Evolutionary conservation across 2,888 invertebrate species (phyloP).

Genomic region (Caenorhabditis sp.): DNA sequence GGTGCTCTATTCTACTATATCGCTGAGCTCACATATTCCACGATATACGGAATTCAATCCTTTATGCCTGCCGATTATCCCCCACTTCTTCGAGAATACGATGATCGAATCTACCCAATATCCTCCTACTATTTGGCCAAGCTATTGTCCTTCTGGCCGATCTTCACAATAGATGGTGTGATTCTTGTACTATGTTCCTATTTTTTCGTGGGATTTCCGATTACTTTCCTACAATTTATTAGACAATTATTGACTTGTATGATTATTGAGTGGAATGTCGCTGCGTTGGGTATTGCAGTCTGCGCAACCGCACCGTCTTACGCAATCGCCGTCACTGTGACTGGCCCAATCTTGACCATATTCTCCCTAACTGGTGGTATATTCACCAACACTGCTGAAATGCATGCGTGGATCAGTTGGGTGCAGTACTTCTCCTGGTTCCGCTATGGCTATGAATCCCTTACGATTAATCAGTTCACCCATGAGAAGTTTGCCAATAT

Average conservation of each 20-base stretch:
- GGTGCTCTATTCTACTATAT: slow-evolving; percentile 88
- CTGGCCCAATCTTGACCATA: slow-evolving; percentile 64
- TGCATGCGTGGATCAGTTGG: slow-evolving; percentile 64
- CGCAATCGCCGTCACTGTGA: slow-evolving; percentile 63
- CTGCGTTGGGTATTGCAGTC: slow-evolving; percentile 53
- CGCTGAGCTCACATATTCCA: slow-evolving; percentile 89
- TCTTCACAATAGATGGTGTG: slow-evolving; percentile 84
- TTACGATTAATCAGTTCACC: slow-evolving; percentile 58
- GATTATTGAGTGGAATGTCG: slow-evolving; percentile 61
- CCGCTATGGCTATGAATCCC: slow-evolving; percentile 74
- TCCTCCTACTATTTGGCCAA: slow-evolving; percentile 60
- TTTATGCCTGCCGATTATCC: slow-evolving; percentile 89
- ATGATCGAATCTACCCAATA: slow-evolving; percentile 88
- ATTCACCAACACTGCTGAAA: slow-evolving; percentile 58
- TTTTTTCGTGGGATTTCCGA: slow-evolving; percentile 79
- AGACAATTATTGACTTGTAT: slow-evolving; percentile 53
- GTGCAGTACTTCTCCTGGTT: slow-evolving; percentile 66
- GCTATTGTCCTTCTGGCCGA: slow-evolving; percentile 76
- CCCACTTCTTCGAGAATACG: slow-evolving; percentile 87
- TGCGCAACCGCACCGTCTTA: slow-evolving; percentile 58
- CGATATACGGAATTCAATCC: slow-evolving; percentile 87
- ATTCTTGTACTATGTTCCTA: slow-evolving; percentile 85
- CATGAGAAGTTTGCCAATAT: slow-evolving; percentile 75
- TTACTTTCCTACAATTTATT: slow-evolving; percentile 32
- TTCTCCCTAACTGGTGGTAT: slow-evolving; percentile 67